Evolutionary conservation across 2,113 vertebrate genomes (phyloP).

Genomic region (Caranx melampygus): DNA sequence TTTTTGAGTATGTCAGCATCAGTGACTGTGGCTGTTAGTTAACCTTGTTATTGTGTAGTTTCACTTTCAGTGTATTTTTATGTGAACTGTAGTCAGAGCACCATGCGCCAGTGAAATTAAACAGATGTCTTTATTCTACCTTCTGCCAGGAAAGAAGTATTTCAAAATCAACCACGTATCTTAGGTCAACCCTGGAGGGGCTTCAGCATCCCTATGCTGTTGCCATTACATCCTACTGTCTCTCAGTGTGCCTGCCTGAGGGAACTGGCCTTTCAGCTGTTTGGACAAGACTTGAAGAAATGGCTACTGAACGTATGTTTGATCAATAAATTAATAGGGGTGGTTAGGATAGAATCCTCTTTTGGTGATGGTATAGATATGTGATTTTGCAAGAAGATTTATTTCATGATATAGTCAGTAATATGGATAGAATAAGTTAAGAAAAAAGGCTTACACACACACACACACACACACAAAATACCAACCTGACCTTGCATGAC

Average conservation of each 20-base stretch:
- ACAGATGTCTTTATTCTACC: not conserved
- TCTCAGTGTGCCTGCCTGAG: slow-evolving; percentile 75
- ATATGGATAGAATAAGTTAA: too few species aligned
- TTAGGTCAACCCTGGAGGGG: slow-evolving; percentile 61
- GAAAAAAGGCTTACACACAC: too few species aligned
- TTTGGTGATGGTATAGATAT: not conserved
- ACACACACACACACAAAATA: too few species aligned
- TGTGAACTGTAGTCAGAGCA: too few species aligned
- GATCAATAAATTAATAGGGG: not conserved
- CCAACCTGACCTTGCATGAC: too few species aligned
- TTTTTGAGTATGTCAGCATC: not conserved
- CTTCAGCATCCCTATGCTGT: slow-evolving; percentile 81
- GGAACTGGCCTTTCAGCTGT: slow-evolving; percentile 49
- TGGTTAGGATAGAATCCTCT: not conserved
- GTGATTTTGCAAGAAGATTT: not conserved
- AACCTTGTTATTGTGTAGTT: not conserved
- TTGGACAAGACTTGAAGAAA: slow-evolving; percentile 73
- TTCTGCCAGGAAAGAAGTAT: slow-evolving; percentile 78
- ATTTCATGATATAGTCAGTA: too few species aligned
- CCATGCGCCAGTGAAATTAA: not conserved
- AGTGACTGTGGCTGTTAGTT: not conserved
- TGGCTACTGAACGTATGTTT: slow-evolving; percentile 63
- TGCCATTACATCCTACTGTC: slow-evolving; percentile 85
- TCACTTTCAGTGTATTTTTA: too few species aligned
- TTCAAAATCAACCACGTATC: slow-evolving; percentile 74